phyloP scores from a whole-genome alignment of 2,113 vertebrate genomes.

The Oryzias javanicus region DNA sequence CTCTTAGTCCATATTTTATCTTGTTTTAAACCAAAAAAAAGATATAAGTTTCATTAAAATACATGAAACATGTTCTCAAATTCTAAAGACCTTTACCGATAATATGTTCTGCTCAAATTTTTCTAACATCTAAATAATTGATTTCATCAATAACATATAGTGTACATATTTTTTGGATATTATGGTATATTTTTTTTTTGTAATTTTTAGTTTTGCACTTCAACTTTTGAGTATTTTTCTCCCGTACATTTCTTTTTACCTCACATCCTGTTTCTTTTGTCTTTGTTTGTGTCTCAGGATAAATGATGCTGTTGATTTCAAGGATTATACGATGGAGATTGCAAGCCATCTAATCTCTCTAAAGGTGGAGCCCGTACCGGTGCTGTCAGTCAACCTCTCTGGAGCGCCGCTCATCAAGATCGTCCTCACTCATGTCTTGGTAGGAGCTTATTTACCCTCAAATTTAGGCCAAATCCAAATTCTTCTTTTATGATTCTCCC shows the following conservation, averaged over 20 bases:
- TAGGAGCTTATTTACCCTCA: conserved; percentile 64
- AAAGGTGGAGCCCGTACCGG: conserved; percentile 85
- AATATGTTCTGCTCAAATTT: too few relatives aligned
- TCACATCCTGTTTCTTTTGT: background rate
- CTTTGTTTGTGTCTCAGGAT: conserved; percentile 75
- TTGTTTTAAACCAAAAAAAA: too few relatives aligned
- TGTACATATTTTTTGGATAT: too few relatives aligned
- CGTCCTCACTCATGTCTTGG: conserved; percentile 84
- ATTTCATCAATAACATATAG: too few relatives aligned
- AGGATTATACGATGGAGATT: conserved; percentile 80
- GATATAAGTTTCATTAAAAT: too few relatives aligned
- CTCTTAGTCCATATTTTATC: too few relatives aligned
- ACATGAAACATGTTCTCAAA: too few relatives aligned
- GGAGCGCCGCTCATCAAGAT: conserved; percentile 86
- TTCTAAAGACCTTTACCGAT: too few relatives aligned
- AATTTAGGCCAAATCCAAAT: background rate
- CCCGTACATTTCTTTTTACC: background rate
- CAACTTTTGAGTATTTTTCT: background rate
- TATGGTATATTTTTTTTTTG: too few relatives aligned
- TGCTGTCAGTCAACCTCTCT: conserved; percentile 82
- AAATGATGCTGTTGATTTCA: conserved; percentile 74
- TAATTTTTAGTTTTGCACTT: too few relatives aligned
- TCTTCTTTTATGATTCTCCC: too few relatives aligned
- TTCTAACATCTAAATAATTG: too few relatives aligned
- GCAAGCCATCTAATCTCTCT: conserved; percentile 88